Conservation (phyloP, 2,888 invertebrate genomes). For the Lithophane semibrunnea region DNA sequence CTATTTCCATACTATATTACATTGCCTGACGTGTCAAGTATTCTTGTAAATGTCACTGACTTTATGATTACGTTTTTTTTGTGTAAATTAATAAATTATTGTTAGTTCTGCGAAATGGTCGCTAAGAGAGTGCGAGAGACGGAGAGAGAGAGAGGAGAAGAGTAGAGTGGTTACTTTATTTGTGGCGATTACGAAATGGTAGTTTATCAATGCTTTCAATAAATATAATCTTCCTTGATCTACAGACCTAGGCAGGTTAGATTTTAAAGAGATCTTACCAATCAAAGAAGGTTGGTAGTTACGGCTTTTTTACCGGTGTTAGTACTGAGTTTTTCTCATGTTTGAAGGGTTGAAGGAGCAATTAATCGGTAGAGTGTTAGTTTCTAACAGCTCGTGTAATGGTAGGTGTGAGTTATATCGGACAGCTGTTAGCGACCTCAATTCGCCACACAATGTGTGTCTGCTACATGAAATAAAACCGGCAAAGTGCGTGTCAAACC, state of each 20-base stretch:
- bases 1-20: slow-evolving; percentile 51
- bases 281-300: not conserved
- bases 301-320: not conserved
- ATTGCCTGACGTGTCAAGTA: not conserved
- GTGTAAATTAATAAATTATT: not conserved
- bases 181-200: not conserved
- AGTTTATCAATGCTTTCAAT: not conserved
- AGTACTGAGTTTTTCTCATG: too few relatives aligned
- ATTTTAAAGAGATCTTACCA: not conserved
- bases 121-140: not conserved
- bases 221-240: not conserved
- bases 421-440: slow-evolving; percentile 23
- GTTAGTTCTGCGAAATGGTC: slow-evolving; percentile 1
- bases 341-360: not conserved
- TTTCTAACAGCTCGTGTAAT: not conserved
- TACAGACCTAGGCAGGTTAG: not conserved
- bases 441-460: slow-evolving; percentile 14
- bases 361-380: not conserved
- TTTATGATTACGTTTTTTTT: not conserved
- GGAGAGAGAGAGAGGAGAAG: not conserved
- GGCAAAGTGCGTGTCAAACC: too few relatives aligned
- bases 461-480: too few relatives aligned
- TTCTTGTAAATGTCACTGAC: slow-evolving; percentile 39
- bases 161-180: slow-evolving; percentile 5
- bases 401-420: slow-evolving; percentile 8